Evolutionary conservation across 2,888 invertebrate genomes (phyloP).

Genomic region (Campopleginae sp.): DNA sequence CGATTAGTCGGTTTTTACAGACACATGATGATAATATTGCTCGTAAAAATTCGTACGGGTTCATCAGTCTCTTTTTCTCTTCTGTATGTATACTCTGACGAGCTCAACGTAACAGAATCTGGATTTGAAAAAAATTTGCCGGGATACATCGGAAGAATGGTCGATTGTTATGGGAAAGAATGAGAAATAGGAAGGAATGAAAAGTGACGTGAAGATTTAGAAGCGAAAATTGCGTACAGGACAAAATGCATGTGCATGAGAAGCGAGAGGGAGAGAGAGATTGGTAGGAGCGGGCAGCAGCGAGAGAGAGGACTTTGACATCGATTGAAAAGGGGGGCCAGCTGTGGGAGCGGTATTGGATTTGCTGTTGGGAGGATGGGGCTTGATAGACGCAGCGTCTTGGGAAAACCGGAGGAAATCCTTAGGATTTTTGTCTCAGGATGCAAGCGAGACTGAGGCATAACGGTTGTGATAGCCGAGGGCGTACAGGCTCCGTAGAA

Average conservation of each 20-base stretch:
- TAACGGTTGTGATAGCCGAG: constrained; percentile 49
- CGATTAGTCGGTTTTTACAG: not conserved
- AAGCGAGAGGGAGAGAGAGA: not conserved
- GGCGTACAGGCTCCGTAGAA: constrained; percentile 15
- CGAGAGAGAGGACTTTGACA: constrained; percentile 24
- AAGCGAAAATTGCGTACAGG: constrained; percentile 1
- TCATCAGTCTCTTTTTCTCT: not conserved
- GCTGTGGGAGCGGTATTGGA: constrained; percentile 57
- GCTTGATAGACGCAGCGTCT: constrained; percentile 48
- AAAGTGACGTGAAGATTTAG: not conserved
- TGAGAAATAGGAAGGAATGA: not conserved
- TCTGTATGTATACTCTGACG: not conserved
- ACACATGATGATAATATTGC: not conserved
- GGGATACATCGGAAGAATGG: not conserved
- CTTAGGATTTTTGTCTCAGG: constrained; percentile 50
- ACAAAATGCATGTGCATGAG: not conserved
- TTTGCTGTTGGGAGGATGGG: constrained; percentile 33
- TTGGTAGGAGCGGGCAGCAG: constrained; percentile 18
- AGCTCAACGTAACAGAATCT: not conserved
- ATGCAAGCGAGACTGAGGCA: constrained; percentile 59
- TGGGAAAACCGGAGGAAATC: constrained; percentile 49
- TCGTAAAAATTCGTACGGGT: not conserved
- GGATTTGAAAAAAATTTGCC: not conserved
- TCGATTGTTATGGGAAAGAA: constrained; percentile 9
- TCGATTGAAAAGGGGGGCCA: constrained; percentile 57